Evolutionary conservation across 2,113 vertebrate species (phyloP).

Genomic region (Tyrannus savana): DNA sequence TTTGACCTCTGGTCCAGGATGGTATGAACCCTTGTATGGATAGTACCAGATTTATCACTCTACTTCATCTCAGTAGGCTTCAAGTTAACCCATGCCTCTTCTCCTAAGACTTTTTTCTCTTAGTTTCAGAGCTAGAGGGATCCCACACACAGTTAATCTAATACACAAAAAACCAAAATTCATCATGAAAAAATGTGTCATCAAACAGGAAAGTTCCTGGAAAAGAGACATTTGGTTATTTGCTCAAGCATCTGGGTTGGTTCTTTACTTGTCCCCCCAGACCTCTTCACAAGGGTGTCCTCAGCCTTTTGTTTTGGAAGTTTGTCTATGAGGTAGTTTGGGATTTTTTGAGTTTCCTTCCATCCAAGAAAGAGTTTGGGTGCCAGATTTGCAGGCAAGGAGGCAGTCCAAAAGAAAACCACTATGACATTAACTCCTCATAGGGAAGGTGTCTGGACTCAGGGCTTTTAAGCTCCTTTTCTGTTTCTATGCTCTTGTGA

Average conservation of each 20-base stretch:
- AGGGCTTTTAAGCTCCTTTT: not conserved
- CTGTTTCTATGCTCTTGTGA: not conserved
- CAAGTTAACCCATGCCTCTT: not conserved
- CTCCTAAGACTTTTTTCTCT: not conserved
- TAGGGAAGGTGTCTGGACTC: not conserved
- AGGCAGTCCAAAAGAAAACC: not conserved
- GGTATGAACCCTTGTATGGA: not conserved
- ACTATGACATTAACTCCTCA: not conserved
- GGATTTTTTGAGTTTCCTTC: not conserved
- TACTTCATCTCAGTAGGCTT: not conserved
- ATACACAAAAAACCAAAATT: not conserved
- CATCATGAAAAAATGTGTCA: not conserved
- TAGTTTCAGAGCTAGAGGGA: not conserved
- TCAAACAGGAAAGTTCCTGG: not conserved
- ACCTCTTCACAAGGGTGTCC: not conserved
- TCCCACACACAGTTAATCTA: not conserved
- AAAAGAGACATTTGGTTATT: not conserved
- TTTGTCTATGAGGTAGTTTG: not conserved
- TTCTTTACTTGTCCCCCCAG: not conserved
- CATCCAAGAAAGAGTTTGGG: not conserved
- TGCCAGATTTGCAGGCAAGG: not conserved
- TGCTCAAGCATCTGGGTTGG: not conserved
- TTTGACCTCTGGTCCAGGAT: not conserved
- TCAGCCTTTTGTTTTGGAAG: not conserved
- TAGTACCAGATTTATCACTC: not conserved